These are phyloP conservation scores for Gallinago paraguaiae DNA, from an alignment of 2,113 vertebrate species.

Conservation along the genomic window DNA sequence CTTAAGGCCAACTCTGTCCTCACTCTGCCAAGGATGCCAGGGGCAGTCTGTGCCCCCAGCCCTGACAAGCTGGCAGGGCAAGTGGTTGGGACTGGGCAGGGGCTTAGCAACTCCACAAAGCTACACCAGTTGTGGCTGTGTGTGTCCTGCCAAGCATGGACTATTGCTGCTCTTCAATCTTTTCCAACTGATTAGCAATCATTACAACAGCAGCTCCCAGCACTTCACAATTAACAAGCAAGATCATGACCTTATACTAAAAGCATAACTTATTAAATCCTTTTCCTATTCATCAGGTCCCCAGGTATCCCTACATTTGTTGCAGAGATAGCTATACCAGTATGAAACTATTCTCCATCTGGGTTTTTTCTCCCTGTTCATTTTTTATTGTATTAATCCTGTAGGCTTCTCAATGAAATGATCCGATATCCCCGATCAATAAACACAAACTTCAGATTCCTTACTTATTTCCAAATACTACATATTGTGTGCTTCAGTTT, in stretches of 20 bases:
- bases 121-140: background rate
- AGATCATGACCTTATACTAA: background rate
- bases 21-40: background rate
- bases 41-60: rapidly evolving
- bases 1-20: background rate
- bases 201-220: background rate
- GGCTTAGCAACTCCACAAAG: background rate
- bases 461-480: background rate
- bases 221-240: background rate
- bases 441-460: background rate
- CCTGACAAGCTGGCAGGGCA: background rate
- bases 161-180: background rate
- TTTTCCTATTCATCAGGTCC: background rate
- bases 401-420: background rate
- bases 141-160: too few relatives aligned
- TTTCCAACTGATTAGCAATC: background rate
- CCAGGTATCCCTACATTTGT: background rate
- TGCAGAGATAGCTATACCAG: background rate
- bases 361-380: background rate
- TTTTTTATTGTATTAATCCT: background rate
- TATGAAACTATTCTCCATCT: background rate
- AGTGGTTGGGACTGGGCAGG: background rate
- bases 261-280: background rate
- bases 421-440: background rate
- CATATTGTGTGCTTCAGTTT: rapidly evolving